Evolutionary conservation across 2,797 vertebrate species (phyloP), one percentile per base, ranked within the genome.

Genomic region (Crenuchus spilurus): DNA sequence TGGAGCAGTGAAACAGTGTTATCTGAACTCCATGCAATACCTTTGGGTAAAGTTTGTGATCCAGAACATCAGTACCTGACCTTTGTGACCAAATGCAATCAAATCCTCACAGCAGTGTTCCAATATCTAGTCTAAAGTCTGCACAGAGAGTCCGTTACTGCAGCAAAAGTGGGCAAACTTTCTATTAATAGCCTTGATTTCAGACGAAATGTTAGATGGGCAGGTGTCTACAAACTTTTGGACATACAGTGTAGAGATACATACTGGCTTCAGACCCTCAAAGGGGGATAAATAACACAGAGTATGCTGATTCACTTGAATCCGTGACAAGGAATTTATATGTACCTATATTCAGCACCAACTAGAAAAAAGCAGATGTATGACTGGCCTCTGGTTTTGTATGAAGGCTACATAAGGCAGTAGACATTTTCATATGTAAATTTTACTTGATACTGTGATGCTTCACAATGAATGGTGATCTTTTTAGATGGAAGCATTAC

Each of bases 221-320:
- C 13, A 52, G 3, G 10, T 52, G 24, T 52, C 3, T 28, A 16
- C 10, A 52, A n/a, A 31, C 6, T 18, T n/a, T 54, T 3, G 26
- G 11, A 14, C 13, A 54, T 16, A 16, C 4, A 3, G 26, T 31
- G 52, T 31, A 3, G 13, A 26, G 30, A 10, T 1, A 14, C n/a
- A 20, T 46, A 51, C 42, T 7, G 41, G 31, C 11, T 57, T 10
- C 35, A 13, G 37, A 30, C n/a, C 13, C 51, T 30, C 28, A 31
- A 24, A 3, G 26, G 26, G 70, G 28, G 28, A 55, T 55, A 60
- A 61, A 74, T 81, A 66, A 30, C 20, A 77, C 42, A n/a, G 8
- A 26, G 70, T 68, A 75, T 84, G 79, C 85, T 76, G 81, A 87
- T 86, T 88, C 87, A 88, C 82, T 83, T 77, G 72, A 70, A 77